These are phyloP conservation scores for Pangasianodon hypophthalmus DNA, from an alignment of 2,113 vertebrate species.

Conservation along the genomic window DNA sequence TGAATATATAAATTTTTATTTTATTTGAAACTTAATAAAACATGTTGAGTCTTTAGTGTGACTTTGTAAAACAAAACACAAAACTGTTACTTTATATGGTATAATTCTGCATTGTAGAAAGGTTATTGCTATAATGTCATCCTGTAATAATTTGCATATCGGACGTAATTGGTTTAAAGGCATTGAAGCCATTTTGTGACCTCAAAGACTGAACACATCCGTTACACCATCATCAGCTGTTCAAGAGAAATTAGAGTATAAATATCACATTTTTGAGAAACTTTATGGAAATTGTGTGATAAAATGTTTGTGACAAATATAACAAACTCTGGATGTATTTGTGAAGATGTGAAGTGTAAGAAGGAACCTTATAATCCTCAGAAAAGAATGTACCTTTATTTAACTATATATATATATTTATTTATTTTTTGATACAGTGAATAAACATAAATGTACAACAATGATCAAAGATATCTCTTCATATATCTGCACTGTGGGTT, in stretches of 20 bases:
- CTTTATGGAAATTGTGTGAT: not conserved
- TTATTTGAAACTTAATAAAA: not conserved
- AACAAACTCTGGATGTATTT: not conserved
- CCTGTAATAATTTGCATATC: not conserved
- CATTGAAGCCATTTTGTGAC: not conserved
- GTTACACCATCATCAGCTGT: not conserved
- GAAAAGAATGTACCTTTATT: conserved; percentile 56
- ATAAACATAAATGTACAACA: conserved; percentile 51
- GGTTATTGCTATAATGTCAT: not conserved
- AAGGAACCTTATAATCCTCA: conserved; percentile 21
- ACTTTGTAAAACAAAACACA: too few species aligned
- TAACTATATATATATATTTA: conserved; percentile 15
- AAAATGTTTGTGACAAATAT: not conserved
- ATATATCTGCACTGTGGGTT: conserved; percentile 35
- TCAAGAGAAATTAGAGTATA: not conserved
- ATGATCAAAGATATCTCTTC: conserved; percentile 40
- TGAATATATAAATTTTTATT: too few species aligned
- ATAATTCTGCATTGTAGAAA: not conserved
- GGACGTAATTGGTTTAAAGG: not conserved
- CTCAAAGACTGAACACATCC: not conserved
- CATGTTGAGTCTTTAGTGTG: not conserved
- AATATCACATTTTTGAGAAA: not conserved
- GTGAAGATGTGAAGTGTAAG: not conserved
- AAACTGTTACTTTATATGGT: too few species aligned
- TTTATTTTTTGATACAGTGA: conserved; percentile 43